These are phyloP conservation scores for Paramacrobiotus metropolitanus DNA, from an alignment of 1,140 invertebrate genomes.

Conservation along the genomic window DNA sequence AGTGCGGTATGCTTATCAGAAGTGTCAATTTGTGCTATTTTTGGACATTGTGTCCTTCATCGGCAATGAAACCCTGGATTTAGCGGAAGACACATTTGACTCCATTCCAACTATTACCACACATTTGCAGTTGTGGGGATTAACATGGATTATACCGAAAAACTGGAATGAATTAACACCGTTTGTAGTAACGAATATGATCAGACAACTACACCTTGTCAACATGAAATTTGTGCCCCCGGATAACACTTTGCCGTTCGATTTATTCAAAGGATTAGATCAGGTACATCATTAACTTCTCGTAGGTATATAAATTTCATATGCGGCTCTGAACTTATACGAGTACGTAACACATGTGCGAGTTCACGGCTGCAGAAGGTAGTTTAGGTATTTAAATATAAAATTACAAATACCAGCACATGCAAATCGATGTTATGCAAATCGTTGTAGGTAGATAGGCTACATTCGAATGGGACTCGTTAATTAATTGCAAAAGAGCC, in stretches of 20 bases:
- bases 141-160: neutral
- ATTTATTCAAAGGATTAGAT: slow-evolving; percentile 1
- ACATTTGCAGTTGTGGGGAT: slow-evolving; percentile 3
- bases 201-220: neutral
- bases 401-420: too few species aligned
- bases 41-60: neutral
- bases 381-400: too few species aligned
- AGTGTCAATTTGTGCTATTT: neutral
- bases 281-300: too few species aligned
- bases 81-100: neutral
- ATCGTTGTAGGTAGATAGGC: too few species aligned
- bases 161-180: slow-evolving; percentile 3
- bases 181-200: neutral
- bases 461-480: too few species aligned
- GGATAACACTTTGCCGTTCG: neutral
- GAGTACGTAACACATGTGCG: too few species aligned
- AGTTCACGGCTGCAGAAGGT: too few species aligned
- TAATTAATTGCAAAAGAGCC: too few species aligned
- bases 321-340: too few species aligned
- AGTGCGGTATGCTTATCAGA: neutral
- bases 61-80: neutral
- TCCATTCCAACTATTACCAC: neutral
- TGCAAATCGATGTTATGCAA: too few species aligned
- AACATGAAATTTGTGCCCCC: neutral
- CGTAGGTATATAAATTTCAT: too few species aligned